Conservation (phyloP, 2,888 invertebrate genomes). For the Antheraea assamensis region DNA sequence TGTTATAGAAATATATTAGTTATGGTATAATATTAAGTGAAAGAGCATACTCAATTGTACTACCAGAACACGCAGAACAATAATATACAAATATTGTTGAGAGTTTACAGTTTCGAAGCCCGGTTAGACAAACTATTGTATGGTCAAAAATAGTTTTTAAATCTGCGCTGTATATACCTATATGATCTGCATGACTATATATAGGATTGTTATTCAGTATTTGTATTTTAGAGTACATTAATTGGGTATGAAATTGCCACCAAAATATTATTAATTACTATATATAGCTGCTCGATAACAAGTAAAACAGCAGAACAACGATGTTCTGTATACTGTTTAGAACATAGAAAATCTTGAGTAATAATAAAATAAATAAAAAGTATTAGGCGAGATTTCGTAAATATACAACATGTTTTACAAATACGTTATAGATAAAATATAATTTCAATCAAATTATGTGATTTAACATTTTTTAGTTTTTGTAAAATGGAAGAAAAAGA, state of each 20-base stretch:
- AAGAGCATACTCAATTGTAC: neutral
- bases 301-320: neutral
- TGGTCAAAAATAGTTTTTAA: neutral
- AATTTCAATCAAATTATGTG: neutral
- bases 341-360: neutral
- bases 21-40: neutral
- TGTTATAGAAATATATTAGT: neutral
- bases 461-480: neutral
- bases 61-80: neutral
- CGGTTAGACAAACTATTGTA: neutral
- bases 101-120: neutral
- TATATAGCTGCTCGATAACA: neutral
- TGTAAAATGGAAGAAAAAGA: constrained; percentile 10
- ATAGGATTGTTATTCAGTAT: too few relatives aligned
- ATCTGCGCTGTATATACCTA: neutral
- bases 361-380: neutral
- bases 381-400: neutral
- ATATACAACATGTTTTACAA: neutral
- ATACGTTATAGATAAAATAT: neutral
- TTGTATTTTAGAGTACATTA: neutral
- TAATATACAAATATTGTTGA: neutral
- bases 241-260: neutral
- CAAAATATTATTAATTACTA: neutral
- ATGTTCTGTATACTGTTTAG: neutral
- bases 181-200: too few relatives aligned